These are phyloP conservation scores for Ametastegia equiseti DNA, from an alignment of 2,888 invertebrate genomes.

Conservation along the genomic window DNA sequence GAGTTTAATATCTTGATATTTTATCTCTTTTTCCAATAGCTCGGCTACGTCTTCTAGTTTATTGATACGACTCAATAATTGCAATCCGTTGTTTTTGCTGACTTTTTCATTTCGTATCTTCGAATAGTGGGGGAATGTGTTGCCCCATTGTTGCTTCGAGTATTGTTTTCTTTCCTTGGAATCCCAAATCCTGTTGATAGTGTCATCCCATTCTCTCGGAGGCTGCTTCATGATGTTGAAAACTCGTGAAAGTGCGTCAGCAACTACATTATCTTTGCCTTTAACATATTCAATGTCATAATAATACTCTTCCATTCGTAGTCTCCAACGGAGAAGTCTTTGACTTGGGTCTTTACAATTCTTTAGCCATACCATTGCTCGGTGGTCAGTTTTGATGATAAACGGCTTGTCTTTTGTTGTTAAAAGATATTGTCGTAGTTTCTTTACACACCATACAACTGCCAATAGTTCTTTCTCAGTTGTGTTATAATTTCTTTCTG, in stretches of 20 bases:
- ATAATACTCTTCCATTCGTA: not conserved
- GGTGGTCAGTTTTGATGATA: not conserved
- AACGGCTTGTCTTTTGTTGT: not conserved
- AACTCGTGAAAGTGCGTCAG: not conserved
- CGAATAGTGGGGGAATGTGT: too few relatives aligned
- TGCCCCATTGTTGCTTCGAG: too few relatives aligned
- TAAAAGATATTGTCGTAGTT: constrained; percentile 1
- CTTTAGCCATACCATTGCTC: not conserved
- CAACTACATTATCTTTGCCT: not conserved
- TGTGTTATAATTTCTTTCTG: not conserved
- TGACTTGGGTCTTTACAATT: not conserved
- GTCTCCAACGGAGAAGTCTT: not conserved
- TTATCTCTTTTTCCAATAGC: too few relatives aligned
- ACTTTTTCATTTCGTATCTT: too few relatives aligned
- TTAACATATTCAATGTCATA: not conserved
- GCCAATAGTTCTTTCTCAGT: not conserved
- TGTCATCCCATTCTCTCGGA: too few relatives aligned
- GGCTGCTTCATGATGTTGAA: not conserved
- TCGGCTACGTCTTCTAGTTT: too few relatives aligned
- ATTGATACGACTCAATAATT: too few relatives aligned
- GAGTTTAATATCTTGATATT: too few relatives aligned
- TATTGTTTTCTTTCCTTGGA: too few relatives aligned
- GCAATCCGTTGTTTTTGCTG: too few relatives aligned
- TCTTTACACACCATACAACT: not conserved
- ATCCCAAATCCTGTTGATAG: too few relatives aligned